A percentile compares a stretch with the other conserved stretches of the same genome.
Conservation (phyloP, 2,888 invertebrate genomes). For the Acleris literana region DNA sequence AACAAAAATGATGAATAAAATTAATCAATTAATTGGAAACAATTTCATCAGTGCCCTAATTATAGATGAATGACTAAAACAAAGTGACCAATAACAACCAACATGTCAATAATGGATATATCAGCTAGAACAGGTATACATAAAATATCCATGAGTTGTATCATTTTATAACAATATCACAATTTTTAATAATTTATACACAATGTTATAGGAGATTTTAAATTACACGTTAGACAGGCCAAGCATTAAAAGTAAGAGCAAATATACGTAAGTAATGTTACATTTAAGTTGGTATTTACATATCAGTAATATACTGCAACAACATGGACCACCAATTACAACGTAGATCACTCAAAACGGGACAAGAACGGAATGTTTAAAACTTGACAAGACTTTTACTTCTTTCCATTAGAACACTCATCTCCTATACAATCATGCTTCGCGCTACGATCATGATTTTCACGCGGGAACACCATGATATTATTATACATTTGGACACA, state of each 20-base stretch:
- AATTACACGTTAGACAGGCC: slow-evolving; percentile 77
- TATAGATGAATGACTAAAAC: slow-evolving; percentile 22
- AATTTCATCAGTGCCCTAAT: slow-evolving; percentile 33
- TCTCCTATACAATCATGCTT: slow-evolving; percentile 69
- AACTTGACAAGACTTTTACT: slow-evolving; percentile 60
- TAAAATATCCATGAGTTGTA: slow-evolving; percentile 62
- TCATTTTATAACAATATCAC: slow-evolving; percentile 82
- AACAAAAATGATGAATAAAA: slow-evolving; percentile 36
- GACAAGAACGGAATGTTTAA: slow-evolving; percentile 61
- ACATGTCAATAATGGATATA: slow-evolving; percentile 58
- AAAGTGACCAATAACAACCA: slow-evolving; percentile 53
- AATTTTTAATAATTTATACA: slow-evolving; percentile 82
- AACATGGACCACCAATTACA: slow-evolving; percentile 63
- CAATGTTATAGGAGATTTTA: slow-evolving; percentile 75
- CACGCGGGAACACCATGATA: slow-evolving; percentile 50
- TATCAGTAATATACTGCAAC: slow-evolving; percentile 51
- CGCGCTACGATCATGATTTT: slow-evolving; percentile 60
- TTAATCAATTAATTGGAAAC: slow-evolving; percentile 12
- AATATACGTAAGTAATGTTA: slow-evolving; percentile 67
- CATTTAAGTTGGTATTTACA: slow-evolving; percentile 63
- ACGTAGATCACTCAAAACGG: slow-evolving; percentile 64
- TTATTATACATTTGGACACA: slow-evolving; percentile 50
- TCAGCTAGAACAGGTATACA: slow-evolving; percentile 58
- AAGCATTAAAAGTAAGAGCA: slow-evolving; percentile 76
- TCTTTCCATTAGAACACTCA: slow-evolving; percentile 71